These are phyloP conservation scores for Phoeniculus purpureus DNA, from an alignment of 2,797 vertebrate species.

Conservation along the genomic window DNA sequence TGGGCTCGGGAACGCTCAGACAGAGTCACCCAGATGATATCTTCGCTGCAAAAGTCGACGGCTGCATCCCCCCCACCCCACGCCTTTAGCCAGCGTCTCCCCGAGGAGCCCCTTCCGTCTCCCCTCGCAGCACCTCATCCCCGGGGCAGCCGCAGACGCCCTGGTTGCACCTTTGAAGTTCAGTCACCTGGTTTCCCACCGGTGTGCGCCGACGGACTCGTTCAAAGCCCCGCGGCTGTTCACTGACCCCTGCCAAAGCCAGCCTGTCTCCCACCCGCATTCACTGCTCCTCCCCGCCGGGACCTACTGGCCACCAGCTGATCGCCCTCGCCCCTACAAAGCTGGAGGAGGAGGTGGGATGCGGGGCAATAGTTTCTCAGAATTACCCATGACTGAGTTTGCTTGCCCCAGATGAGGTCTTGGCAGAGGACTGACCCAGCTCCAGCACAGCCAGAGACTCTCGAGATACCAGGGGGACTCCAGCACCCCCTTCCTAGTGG, in stretches of 20 bases:
- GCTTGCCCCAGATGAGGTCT: background rate
- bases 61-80: too few species aligned
- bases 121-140: background rate
- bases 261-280: background rate
- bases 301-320: background rate
- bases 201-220: background rate
- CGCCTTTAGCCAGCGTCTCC: background rate
- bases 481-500: too few species aligned
- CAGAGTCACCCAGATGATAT: background rate
- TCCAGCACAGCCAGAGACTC: background rate
- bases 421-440: rapidly evolving
- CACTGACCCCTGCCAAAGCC: background rate
- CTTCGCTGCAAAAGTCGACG: background rate
- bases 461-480: background rate
- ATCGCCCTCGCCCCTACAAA: background rate
- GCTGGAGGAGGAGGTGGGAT: rapidly evolving
- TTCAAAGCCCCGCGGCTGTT: background rate
- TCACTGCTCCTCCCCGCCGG: background rate
- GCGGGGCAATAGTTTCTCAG: background rate
- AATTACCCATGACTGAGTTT: background rate
- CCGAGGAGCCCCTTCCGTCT: background rate
- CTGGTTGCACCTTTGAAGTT: conserved; percentile 8
- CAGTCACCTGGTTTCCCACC: background rate
- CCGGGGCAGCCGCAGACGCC: background rate
- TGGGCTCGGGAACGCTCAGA: background rate